phyloP scores from a whole-genome alignment of 2,888 invertebrate species.

The Melanargia galathea region DNA sequence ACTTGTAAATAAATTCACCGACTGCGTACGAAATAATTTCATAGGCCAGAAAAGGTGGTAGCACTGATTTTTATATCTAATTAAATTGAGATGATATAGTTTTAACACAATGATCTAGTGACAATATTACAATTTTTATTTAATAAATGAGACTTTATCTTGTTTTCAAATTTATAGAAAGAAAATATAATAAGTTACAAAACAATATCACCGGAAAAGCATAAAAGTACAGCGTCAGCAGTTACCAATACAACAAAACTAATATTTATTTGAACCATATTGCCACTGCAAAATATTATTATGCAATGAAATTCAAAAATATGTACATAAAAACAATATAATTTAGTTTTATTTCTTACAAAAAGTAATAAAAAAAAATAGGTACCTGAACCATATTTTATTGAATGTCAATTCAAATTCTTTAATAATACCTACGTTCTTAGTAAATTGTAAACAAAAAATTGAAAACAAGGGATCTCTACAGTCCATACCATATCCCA shows the following conservation, averaged over 20 bases:
- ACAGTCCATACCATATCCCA: too few species aligned
- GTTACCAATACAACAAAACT: constrained; percentile 58
- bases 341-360: too few species aligned
- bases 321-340: neutral
- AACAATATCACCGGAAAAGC: constrained; percentile 55
- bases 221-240: constrained; percentile 73
- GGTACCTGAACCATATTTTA: too few species aligned
- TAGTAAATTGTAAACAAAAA: too few species aligned
- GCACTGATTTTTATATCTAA: constrained; percentile 50
- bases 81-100: constrained; percentile 13
- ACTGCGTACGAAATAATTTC: constrained; percentile 78
- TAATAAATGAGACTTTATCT: neutral
- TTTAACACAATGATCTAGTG: constrained; percentile 3
- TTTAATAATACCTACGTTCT: too few species aligned
- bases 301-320: neutral
- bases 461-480: too few species aligned
- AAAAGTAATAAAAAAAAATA: too few species aligned
- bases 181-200: constrained; percentile 36
- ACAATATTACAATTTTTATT: neutral
- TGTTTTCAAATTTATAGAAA: neutral
- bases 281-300: constrained; percentile 46
- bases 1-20: constrained; percentile 79
- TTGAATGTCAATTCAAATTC: too few species aligned
- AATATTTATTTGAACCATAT: constrained; percentile 38
- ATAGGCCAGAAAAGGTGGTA: constrained; percentile 59